Conservation (phyloP, 2,797 vertebrate species). For the Anas acuta region DNA sequence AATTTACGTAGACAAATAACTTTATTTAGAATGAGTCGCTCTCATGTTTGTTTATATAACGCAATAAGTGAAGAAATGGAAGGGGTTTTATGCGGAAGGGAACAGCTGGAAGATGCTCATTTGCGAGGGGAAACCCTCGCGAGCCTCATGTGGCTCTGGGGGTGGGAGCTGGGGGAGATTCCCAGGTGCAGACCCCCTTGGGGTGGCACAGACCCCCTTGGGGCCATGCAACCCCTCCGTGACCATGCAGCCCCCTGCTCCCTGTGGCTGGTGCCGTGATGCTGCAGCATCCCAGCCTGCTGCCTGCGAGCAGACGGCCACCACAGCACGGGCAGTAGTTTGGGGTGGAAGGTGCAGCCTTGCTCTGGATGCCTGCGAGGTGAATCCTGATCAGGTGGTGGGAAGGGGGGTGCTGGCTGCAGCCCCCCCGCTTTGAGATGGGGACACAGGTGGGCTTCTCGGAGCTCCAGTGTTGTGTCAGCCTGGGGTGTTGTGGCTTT, state of each 20-base stretch:
- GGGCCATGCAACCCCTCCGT: no score
- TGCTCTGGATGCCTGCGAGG: background rate
- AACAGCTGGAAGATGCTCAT: conserved; percentile 31
- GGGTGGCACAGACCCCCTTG: no score
- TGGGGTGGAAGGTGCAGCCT: background rate
- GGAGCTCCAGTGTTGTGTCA: accelerated
- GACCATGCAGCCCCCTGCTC: background rate
- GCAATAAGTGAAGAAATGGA: conserved; percentile 23
- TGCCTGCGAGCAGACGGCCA: conserved; percentile 36
- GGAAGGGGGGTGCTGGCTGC: background rate
- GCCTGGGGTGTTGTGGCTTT: background rate
- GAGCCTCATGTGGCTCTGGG: background rate
- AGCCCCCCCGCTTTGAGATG: background rate
- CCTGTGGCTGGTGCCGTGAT: background rate
- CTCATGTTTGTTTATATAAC: conserved; percentile 66
- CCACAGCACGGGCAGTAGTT: background rate
- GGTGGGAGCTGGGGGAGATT: background rate
- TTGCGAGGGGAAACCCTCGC: background rate
- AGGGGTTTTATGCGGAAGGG: background rate
- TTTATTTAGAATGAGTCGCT: conserved; percentile 67
- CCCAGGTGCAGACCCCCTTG: background rate
- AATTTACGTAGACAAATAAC: conserved; percentile 73
- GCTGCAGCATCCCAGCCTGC: background rate
- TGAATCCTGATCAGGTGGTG: background rate
- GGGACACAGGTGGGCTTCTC: background rate